Evolutionary conservation across 2,113 vertebrate species (phyloP).

Genomic region (Mesocricetus auratus): DNA sequence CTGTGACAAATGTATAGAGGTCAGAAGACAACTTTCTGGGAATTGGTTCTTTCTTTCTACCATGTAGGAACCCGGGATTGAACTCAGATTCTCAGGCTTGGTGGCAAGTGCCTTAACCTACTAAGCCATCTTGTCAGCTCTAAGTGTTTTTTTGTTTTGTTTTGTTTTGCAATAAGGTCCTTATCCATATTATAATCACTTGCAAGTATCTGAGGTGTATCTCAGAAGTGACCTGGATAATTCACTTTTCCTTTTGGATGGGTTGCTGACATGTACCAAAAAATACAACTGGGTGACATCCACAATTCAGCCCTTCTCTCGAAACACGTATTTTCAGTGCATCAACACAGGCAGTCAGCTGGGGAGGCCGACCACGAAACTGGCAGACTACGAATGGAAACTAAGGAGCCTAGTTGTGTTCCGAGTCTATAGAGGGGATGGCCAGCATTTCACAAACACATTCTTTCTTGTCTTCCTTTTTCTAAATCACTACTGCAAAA

Average conservation of each 20-base stretch:
- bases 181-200: not conserved
- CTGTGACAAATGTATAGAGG: too few species aligned
- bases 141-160: not conserved
- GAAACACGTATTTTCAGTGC: not conserved
- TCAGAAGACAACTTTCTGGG: not conserved
- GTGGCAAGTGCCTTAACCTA: not conserved
- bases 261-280: not conserved
- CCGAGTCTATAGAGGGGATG: accelerated
- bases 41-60: not conserved
- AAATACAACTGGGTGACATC: not conserved
- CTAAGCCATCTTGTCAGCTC: too few species aligned
- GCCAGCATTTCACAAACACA: not conserved
- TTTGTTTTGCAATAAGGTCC: not conserved
- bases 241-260: not conserved
- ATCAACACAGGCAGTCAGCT: not conserved
- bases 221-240: not conserved
- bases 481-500: not conserved
- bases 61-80: not conserved
- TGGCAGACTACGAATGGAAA: not conserved
- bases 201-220: not conserved
- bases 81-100: not conserved
- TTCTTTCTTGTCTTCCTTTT: not conserved
- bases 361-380: not conserved
- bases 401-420: not conserved
- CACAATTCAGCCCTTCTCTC: accelerated